Evolutionary conservation across 2,888 invertebrate species (phyloP).

Genomic region (Coelinius sp.): DNA sequence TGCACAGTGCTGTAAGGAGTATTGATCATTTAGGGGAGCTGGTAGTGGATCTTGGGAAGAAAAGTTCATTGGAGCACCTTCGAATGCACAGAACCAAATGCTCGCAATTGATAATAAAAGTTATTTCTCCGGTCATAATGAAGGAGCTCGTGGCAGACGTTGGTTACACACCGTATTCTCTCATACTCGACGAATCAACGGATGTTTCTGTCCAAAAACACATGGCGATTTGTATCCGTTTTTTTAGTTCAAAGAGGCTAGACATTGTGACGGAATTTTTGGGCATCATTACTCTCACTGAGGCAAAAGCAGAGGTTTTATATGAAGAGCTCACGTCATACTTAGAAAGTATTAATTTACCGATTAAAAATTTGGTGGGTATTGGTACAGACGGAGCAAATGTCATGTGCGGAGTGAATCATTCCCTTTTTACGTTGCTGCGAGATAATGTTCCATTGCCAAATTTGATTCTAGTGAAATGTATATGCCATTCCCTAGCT

Average conservation of each 20-base stretch:
- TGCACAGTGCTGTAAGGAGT: constrained; percentile 36
- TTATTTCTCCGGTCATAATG: constrained; percentile 45
- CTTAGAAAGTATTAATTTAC: constrained; percentile 30
- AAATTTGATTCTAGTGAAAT: constrained; percentile 46
- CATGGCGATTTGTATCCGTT: constrained; percentile 40
- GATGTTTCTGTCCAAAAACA: constrained; percentile 48
- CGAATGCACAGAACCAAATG: constrained; percentile 46
- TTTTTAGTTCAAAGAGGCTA: constrained; percentile 40
- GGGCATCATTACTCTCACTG: constrained; percentile 43
- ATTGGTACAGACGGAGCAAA: constrained; percentile 51
- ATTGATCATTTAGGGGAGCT: constrained; percentile 45
- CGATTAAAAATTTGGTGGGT: constrained; percentile 45
- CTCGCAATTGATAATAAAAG: constrained; percentile 47
- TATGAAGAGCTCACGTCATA: constrained; percentile 25
- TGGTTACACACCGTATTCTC: constrained; percentile 40
- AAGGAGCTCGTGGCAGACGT: constrained; percentile 46
- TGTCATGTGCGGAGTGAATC: constrained; percentile 48
- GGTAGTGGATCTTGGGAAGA: constrained; percentile 31
- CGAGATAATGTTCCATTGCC: constrained; percentile 40
- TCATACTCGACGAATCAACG: constrained; percentile 51
- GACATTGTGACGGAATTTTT: constrained; percentile 46
- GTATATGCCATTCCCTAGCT: constrained; percentile 46
- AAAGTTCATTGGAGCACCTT: constrained; percentile 24
- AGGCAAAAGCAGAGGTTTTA: constrained; percentile 30
- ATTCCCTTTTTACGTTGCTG: constrained; percentile 44